Percentiles rank a stretch among this genome's conserved stretches.
These are phyloP conservation scores for Vulpes lagopus DNA, from an alignment of 2,113 vertebrate genomes.

Conservation along the genomic window DNA sequence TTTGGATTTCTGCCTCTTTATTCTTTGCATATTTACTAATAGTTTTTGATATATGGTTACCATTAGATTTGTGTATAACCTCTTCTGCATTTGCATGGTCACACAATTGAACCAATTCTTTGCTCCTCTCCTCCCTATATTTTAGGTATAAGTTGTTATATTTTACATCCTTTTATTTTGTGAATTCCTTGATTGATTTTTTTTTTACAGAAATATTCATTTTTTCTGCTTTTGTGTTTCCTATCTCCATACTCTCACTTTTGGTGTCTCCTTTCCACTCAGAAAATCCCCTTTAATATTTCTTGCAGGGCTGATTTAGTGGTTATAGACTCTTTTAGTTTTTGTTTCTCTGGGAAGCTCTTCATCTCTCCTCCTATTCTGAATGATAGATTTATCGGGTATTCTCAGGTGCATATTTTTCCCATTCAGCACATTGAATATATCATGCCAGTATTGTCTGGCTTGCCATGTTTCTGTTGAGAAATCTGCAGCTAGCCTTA, in stretches of 20 bases:
- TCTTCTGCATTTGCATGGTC: neutral
- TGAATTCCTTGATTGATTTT: neutral
- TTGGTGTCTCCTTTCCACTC: neutral
- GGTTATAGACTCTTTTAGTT: neutral
- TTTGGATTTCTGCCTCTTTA: neutral
- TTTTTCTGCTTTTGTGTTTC: neutral
- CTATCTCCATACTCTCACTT: neutral
- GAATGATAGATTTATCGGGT: neutral
- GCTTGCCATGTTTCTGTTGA: neutral
- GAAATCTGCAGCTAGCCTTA: neutral
- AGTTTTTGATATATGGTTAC: neutral
- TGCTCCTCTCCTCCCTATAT: neutral
- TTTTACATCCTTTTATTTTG: neutral
- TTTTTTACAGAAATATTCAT: too few species aligned
- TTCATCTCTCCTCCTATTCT: neutral
- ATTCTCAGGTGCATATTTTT: neutral
- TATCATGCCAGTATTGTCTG: neutral
- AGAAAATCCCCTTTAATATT: neutral
- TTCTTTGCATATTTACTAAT: neutral
- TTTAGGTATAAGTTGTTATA: neutral
- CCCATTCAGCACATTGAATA: neutral
- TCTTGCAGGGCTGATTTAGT: neutral
- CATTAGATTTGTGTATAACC: neutral
- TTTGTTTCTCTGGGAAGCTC: neutral
- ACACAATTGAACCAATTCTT: neutral